These are phyloP conservation scores for Murina feae DNA, from an alignment of 2,113 vertebrate genomes.

Conservation along the genomic window DNA sequence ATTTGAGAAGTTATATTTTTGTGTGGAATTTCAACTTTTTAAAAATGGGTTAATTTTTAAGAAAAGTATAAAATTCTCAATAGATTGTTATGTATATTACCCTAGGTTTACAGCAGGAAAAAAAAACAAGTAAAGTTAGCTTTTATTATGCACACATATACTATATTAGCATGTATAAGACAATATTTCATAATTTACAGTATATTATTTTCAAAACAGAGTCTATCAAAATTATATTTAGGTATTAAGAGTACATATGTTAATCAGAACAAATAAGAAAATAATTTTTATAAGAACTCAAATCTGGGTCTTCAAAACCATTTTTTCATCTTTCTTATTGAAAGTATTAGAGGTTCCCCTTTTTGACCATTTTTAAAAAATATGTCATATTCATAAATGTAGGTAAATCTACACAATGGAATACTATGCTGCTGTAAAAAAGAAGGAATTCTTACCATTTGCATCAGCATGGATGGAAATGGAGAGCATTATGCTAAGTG, in stretches of 20 bases:
- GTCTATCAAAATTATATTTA: background rate
- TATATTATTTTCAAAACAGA: background rate
- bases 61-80: background rate
- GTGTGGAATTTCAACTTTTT: background rate
- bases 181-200: background rate
- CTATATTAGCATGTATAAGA: background rate
- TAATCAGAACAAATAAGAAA: background rate
- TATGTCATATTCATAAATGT: background rate
- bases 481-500: no score
- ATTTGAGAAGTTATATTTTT: background rate
- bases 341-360: no score
- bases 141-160: background rate
- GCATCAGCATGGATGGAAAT: no score
- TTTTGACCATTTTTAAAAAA: background rate
- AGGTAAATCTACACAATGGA: no score
- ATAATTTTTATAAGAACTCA: background rate
- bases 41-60: background rate
- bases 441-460: no score
- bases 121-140: background rate
- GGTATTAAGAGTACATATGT: background rate
- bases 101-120: background rate
- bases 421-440: no score
- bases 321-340: background rate
- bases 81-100: background rate
- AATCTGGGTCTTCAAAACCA: background rate